These are phyloP conservation scores for Leucophenga varia DNA, from an alignment of 1,140 invertebrate species.

Conservation along the genomic window DNA sequence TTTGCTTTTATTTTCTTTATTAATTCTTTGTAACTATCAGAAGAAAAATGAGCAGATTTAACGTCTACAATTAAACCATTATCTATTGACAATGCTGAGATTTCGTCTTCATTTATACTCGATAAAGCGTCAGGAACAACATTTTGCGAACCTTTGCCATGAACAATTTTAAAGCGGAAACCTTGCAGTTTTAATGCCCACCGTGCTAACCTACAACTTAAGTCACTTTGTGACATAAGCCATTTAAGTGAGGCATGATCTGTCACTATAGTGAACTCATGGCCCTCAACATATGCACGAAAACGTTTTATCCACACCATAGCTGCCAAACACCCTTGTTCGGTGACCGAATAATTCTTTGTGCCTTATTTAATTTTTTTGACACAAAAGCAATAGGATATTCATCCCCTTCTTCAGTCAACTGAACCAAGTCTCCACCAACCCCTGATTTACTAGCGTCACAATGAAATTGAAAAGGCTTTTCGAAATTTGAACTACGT, in stretches of 20 bases:
- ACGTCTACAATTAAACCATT: too few relatives aligned
- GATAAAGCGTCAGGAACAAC: slow-evolving; percentile 7
- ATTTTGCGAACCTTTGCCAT: slow-evolving; percentile 25
- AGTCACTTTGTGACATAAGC: too few relatives aligned
- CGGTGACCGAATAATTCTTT: neutral
- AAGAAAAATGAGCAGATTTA: too few relatives aligned
- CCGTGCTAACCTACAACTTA: too few relatives aligned
- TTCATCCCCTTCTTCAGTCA: slow-evolving; percentile 19
- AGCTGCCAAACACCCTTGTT: too few relatives aligned
- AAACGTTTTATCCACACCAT: slow-evolving; percentile 1
- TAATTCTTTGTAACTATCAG: too few relatives aligned
- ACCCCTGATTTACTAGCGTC: slow-evolving; percentile 44
- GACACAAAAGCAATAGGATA: slow-evolving; percentile 34
- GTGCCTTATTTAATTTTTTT: neutral
- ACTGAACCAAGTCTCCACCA: slow-evolving; percentile 43
- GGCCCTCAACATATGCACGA: too few relatives aligned
- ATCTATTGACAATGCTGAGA: too few relatives aligned
- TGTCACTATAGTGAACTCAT: slow-evolving; percentile 53
- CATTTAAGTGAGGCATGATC: slow-evolving; percentile 58
- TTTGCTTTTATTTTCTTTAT: too few relatives aligned
- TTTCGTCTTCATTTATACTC: neutral
- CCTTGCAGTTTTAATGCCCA: slow-evolving; percentile 48
- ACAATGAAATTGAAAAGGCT: slow-evolving; percentile 43
- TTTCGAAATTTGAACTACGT: slow-evolving; percentile 35
- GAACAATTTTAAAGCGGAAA: too few relatives aligned